Base-by-base conservation (phyloP, 2,888 invertebrate genomes). In the Eupithecia abbreviata region DNA sequence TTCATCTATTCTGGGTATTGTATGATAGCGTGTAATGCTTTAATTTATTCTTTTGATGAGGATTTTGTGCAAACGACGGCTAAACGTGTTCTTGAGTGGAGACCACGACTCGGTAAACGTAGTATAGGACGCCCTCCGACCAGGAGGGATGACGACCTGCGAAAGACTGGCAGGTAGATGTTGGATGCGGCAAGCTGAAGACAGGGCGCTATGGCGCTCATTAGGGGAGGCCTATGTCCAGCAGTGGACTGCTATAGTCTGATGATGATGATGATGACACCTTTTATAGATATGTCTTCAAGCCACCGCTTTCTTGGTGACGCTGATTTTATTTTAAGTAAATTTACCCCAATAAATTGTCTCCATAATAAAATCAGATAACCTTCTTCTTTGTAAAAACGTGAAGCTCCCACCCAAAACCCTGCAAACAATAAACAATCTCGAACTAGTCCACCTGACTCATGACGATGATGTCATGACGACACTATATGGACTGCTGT, bases 391-490 rank as follows among this genome's bases (percentile, higher is more conserved):
- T 68, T 68, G 5, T 43, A 68, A 67, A 67, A 45, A 68, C 67
- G 67, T 68, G 67, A 68, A 45, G 15, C 15, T n/a, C 45, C 67
- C 42, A 43, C 43, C 67, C 67, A 67, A 67, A 43, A 45, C 43
- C 43, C 42, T 15, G 43, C 10, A 43, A 68, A 43, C 43, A 15
- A 68, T 68, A 68, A 68, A 68, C n/a, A n/a, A 68, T 43, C 67
- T 12, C n/a, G n/a, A 45, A 68, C 67, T 68, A 68, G 67, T 68
- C 45, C 67, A 68, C 7, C 67, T 68, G 45, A 68, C 67, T 68
- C 67, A 68, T 15, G 5, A 41, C 0, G 42, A 42, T 68, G 67
- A 68, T n/a, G 77, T 55, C 74, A 55, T 77, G 71, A n/a, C n/a
- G n/a, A n/a, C n/a, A n/a, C n/a, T n/a, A n/a, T n/a, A n/a, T n/a